These are phyloP conservation scores for Peromyscus nudipes DNA, from an alignment of 2,797 vertebrate genomes.

Conservation along the genomic window DNA sequence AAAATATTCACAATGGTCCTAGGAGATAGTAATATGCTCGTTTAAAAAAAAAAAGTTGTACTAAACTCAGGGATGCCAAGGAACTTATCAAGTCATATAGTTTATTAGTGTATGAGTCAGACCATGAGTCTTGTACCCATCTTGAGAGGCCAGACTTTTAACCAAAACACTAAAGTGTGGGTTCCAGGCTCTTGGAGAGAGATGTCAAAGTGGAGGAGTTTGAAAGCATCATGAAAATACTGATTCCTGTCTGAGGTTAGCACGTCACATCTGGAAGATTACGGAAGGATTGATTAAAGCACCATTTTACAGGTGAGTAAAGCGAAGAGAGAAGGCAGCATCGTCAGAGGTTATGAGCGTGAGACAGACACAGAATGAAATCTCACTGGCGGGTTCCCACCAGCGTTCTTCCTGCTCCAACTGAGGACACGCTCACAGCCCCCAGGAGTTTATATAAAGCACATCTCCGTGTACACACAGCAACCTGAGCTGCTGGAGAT, in stretches of 20 bases:
- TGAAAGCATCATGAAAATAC: background rate
- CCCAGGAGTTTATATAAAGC: background rate
- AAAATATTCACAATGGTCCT: background rate
- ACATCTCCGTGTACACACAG: fast-evolving
- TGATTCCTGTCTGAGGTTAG: background rate
- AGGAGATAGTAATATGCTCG: background rate
- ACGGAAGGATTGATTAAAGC: background rate
- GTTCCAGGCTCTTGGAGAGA: background rate
- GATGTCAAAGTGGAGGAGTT: background rate
- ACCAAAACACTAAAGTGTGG: background rate
- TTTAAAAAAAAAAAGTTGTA: background rate
- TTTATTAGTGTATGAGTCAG: background rate
- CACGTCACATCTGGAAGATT: background rate
- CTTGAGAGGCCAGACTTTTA: background rate
- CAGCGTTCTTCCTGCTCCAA: background rate
- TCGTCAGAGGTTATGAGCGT: background rate
- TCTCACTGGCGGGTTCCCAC: background rate
- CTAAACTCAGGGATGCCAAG: background rate
- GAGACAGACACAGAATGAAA: background rate
- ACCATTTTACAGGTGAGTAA: slow-evolving; percentile 7
- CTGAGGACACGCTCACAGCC: background rate
- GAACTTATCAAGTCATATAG: background rate
- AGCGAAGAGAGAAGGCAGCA: background rate
- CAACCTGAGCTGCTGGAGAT: background rate
- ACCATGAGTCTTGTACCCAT: background rate